Evolutionary conservation across 1,140 invertebrate species (phyloP).

Genomic region (Macrosteles quadrilineatus): DNA sequence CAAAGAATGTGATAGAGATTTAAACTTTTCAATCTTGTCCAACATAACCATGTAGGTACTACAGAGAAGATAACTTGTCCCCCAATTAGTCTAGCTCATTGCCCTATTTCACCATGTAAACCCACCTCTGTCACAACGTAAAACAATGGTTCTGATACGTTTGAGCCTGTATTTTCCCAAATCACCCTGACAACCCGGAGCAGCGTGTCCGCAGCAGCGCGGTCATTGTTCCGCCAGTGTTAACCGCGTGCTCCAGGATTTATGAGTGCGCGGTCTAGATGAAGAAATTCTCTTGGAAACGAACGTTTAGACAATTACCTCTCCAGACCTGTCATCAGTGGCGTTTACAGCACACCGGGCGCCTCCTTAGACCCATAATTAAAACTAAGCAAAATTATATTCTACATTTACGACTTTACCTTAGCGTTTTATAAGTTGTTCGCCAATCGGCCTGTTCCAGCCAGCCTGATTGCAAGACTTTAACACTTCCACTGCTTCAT

Average conservation of each 20-base stretch:
- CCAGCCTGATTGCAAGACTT: background rate
- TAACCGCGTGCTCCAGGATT: background rate
- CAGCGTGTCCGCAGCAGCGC: background rate
- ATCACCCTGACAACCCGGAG: too few relatives aligned
- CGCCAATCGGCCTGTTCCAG: background rate
- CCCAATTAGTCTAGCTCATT: too few relatives aligned
- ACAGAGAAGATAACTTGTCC: too few relatives aligned
- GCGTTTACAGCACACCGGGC: conserved; percentile 20
- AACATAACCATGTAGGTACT: too few relatives aligned
- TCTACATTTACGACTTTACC: conserved; percentile 22
- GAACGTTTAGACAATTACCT: conserved; percentile 6
- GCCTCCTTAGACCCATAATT: conserved; percentile 22
- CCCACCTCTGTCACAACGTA: too few relatives aligned
- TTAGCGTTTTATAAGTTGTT: conserved; percentile 25
- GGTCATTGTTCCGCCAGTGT: conserved; percentile 15
- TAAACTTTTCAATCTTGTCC: too few relatives aligned
- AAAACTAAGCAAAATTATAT: conserved; percentile 25
- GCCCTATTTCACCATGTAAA: too few relatives aligned
- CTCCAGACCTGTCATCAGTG: conserved; percentile 7
- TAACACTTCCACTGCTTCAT: conserved; percentile 8
- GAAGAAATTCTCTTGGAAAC: conserved; percentile 26
- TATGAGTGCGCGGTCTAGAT: conserved; percentile 17
- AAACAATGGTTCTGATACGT: too few relatives aligned
- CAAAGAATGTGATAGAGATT: too few relatives aligned
- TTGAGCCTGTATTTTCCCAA: too few relatives aligned